These are phyloP conservation scores for Podarcis cretensis DNA, from an alignment of 2,113 vertebrate species.

Conservation along the genomic window DNA sequence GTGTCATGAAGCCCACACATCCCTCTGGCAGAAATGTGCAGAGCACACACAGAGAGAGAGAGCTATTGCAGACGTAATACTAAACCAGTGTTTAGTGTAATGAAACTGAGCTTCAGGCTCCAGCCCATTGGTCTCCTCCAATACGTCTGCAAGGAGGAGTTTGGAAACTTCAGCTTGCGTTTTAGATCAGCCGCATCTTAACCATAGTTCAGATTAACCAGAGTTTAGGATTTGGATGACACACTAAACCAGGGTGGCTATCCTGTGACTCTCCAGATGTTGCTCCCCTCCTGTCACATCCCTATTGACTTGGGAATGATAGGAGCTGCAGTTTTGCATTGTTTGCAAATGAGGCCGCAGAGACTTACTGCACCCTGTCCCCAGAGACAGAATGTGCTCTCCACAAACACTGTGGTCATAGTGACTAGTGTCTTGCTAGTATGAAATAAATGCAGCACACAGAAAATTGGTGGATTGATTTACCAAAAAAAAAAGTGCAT, in stretches of 20 bases:
- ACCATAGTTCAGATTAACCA: not conserved
- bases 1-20: not conserved
- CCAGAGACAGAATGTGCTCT: not conserved
- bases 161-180: not conserved
- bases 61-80: not conserved
- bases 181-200: not conserved
- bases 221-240: not conserved
- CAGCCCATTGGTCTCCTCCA: no score
- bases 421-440: not conserved
- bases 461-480: rapidly evolving
- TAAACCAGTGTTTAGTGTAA: not conserved
- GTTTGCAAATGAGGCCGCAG: not conserved
- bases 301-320: no score
- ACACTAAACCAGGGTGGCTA: not conserved
- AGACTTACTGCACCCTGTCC: not conserved
- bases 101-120: not conserved
- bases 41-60: not conserved
- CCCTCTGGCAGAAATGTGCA: not conserved
- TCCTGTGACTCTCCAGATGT: not conserved
- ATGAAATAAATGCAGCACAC: not conserved
- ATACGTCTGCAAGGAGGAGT: not conserved
- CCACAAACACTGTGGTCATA: not conserved
- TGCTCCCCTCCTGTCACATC: no score
- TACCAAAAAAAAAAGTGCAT: rapidly evolving
- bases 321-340: not conserved